phyloP scores from a whole-genome alignment of 2,113 vertebrate species.

The Notarius lentiginosus region DNA sequence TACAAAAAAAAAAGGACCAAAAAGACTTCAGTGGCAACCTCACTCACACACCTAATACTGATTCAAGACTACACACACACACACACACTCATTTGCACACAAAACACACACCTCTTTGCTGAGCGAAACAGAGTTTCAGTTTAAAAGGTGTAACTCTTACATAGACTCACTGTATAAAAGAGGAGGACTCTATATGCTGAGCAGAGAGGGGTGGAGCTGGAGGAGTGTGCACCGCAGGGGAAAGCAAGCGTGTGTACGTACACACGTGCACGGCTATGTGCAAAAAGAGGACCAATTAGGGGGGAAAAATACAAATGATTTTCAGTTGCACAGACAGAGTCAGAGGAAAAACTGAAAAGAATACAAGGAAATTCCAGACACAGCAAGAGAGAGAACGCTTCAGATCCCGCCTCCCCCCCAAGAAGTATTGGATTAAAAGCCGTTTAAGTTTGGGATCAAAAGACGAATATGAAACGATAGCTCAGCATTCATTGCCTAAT shows the following conservation, averaged over 20 bases:
- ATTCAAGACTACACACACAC: slow-evolving; percentile 11
- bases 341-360: background rate
- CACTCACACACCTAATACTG: slow-evolving; percentile 35
- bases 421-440: background rate
- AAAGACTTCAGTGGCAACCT: slow-evolving; percentile 31
- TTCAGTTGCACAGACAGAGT: slow-evolving; percentile 18
- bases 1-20: slow-evolving; percentile 30
- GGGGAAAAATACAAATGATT: slow-evolving; percentile 57
- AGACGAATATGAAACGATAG: background rate
- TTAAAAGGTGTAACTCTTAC: slow-evolving; percentile 71
- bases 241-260: background rate
- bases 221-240: slow-evolving; percentile 48
- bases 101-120: slow-evolving; percentile 57
- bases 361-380: background rate
- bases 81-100: slow-evolving; percentile 53
- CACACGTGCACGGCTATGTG: slow-evolving; percentile 49
- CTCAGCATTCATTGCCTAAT: background rate
- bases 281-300: slow-evolving; percentile 62
- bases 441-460: background rate
- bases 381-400: background rate
- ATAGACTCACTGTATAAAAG: slow-evolving; percentile 62
- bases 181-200: slow-evolving; percentile 43
- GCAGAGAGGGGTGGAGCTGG: slow-evolving; percentile 40
- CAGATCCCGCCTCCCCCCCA: no score
- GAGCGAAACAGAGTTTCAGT: slow-evolving; percentile 60